Conservation (phyloP, 2,797 vertebrate genomes). For the Odontamblyopus lacepedii region DNA sequence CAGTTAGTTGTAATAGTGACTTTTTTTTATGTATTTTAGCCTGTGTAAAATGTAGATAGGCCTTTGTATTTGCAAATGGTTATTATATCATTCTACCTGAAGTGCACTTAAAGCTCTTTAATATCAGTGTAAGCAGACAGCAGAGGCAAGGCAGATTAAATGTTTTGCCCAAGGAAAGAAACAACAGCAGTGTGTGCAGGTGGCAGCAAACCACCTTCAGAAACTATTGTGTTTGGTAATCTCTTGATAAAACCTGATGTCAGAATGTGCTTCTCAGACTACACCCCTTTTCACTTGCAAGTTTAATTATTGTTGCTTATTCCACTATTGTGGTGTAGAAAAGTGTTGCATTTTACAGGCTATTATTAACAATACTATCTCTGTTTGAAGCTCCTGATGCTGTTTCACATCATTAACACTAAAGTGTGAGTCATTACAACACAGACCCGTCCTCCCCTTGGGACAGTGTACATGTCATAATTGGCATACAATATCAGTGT, state of each 20-base stretch:
- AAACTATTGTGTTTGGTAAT: not conserved
- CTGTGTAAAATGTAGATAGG: too few species aligned
- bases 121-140: not conserved
- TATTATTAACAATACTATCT: not conserved
- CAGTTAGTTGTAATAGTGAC: too few species aligned
- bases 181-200: not conserved
- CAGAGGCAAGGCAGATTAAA: not conserved
- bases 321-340: not conserved
- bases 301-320: not conserved
- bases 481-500: not conserved
- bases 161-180: not conserved
- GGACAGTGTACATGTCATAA: not conserved
- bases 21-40: too few species aligned
- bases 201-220: too few species aligned
- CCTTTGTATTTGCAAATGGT: too few species aligned
- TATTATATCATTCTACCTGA: too few species aligned
- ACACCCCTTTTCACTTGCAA: not conserved
- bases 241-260: not conserved
- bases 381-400: not conserved
- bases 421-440: slow-evolving; percentile 58
- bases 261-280: not conserved
- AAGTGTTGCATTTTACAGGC: not conserved
- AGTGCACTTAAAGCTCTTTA: too few species aligned
- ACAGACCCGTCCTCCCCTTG: slow-evolving; percentile 19
- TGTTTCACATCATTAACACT: slow-evolving; percentile 22